These are phyloP conservation scores for Pseudomyrmex gracilis DNA, from an alignment of 1,140 invertebrate species.

Conservation along the genomic window DNA sequence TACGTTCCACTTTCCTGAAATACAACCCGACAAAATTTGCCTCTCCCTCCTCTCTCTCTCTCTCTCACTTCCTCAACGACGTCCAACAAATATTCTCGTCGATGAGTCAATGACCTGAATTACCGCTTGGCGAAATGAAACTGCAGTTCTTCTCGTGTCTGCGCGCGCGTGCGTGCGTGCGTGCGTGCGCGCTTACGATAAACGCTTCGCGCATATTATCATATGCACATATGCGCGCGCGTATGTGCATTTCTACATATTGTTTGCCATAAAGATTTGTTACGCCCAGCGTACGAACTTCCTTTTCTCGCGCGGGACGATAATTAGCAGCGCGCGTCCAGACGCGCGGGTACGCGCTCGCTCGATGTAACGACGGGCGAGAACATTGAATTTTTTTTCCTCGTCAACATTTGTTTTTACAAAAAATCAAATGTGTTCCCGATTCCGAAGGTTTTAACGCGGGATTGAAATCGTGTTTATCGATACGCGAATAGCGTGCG, in stretches of 20 bases:
- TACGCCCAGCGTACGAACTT: constrained; percentile 63
- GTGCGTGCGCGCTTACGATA: constrained; percentile 44
- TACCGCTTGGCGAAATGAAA: constrained; percentile 66
- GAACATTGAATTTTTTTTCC: background rate
- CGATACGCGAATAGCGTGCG: background rate
- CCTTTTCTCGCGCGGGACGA: constrained; percentile 48
- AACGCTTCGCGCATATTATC: constrained; percentile 62
- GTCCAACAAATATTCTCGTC: constrained; percentile 58
- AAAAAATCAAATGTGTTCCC: background rate
- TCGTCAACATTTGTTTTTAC: background rate
- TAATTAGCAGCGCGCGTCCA: constrained; percentile 53
- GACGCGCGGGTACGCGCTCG: background rate
- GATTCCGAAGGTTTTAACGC: background rate
- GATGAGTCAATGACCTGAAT: constrained; percentile 73
- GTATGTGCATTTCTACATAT: constrained; percentile 54
- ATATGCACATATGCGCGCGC: constrained; percentile 39
- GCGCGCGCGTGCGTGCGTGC: background rate
- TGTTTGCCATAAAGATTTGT: constrained; percentile 59
- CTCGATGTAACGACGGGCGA: constrained; percentile 28
- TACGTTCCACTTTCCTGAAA: constrained; percentile 8
- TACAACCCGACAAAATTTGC: constrained; percentile 7
- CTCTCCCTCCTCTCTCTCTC: background rate
- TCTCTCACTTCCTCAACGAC: background rate
- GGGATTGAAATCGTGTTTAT: background rate
- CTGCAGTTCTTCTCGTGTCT: constrained; percentile 46